Evolutionary conservation across 1,140 invertebrate species (phyloP).

Genomic region (Coelopa frigida): DNA sequence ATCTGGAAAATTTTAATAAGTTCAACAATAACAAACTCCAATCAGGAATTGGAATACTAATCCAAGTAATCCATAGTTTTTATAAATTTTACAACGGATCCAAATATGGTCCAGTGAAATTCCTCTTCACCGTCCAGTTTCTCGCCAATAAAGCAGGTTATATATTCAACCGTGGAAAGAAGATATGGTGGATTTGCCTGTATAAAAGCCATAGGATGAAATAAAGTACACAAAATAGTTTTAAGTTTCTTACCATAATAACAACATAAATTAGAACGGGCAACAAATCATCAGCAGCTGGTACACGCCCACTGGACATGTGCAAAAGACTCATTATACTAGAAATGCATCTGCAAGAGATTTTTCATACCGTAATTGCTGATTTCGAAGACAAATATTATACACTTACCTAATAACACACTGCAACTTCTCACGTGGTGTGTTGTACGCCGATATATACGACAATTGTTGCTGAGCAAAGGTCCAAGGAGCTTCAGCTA

Average conservation of each 20-base stretch:
- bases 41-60: slow-evolving; percentile 13
- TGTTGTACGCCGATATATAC: slow-evolving; percentile 89
- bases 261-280: slow-evolving; percentile 95
- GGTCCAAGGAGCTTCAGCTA: slow-evolving; percentile 94
- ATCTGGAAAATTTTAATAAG: no score
- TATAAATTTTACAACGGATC: slow-evolving; percentile 92
- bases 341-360: slow-evolving; percentile 73
- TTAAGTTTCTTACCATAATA: slow-evolving; percentile 75
- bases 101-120: slow-evolving; percentile 99
- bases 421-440: slow-evolving; percentile 88
- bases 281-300: slow-evolving; percentile 93
- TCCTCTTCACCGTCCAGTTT: slow-evolving; percentile 84
- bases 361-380: no score
- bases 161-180: slow-evolving; percentile 95
- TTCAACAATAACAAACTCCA: slow-evolving; percentile 7
- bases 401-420: slow-evolving; percentile 50
- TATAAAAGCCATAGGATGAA: slow-evolving; percentile 21
- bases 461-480: slow-evolving; percentile 90
- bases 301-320: slow-evolving; percentile 70
- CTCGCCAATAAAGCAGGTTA: slow-evolving; percentile 83
- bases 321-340: slow-evolving; percentile 91
- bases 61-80: slow-evolving; percentile 75
- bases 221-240: no score
- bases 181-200: slow-evolving; percentile 90
- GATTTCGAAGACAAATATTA: no score